Evolutionary conservation across 1,140 invertebrate species (phyloP), one percentile per base, ranked within the genome.

Genomic region (Zaprionus africanus): DNA sequence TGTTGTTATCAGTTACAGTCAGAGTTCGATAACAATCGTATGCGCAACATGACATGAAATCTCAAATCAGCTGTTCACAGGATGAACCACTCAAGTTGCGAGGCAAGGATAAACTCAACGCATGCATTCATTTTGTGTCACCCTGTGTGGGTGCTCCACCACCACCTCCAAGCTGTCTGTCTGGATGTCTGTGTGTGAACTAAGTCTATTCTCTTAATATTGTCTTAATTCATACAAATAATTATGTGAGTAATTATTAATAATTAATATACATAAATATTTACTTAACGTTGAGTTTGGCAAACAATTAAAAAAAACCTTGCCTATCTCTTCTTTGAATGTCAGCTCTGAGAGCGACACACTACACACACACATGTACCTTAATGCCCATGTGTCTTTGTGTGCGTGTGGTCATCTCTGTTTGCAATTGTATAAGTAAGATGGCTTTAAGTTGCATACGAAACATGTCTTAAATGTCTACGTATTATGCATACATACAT

Each of bases 301-400:
- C 71, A 76, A 78, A 65, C 26, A 78, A 19, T 57, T 67, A 19
- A 46, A 7, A 41, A 46, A 82, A 82, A 82, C 80, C 80, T 82
- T 82, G 75, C 65, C 65, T 81, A 72, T 24, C 74, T 78, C 78
- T 62, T 54, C 38, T 85, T 81, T 85, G 82, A 85, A 85, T 85
- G 82, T 85, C 82, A 85, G 75, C 78, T 75, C 68, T 28, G 66
- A 80, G 78, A 78, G 73, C 58, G 38, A 51, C 77, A 68, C 43
- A 51, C 51, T 59, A 41, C 15, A 65, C 49, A 38, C 15, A 51
- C 36, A 69, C 24, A 24, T 11, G 34, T 5, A 58, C 28, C 49
- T 13, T 19, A 12, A 62, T 38, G 24, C 67, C n/a, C n/a, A 19
- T 38, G 22, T 22, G 57, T 57, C 19, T 43, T 57, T 15, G n/a